Conservation (phyloP, 2,113 vertebrate genomes). For the Mesoclemmys tuberculata region DNA sequence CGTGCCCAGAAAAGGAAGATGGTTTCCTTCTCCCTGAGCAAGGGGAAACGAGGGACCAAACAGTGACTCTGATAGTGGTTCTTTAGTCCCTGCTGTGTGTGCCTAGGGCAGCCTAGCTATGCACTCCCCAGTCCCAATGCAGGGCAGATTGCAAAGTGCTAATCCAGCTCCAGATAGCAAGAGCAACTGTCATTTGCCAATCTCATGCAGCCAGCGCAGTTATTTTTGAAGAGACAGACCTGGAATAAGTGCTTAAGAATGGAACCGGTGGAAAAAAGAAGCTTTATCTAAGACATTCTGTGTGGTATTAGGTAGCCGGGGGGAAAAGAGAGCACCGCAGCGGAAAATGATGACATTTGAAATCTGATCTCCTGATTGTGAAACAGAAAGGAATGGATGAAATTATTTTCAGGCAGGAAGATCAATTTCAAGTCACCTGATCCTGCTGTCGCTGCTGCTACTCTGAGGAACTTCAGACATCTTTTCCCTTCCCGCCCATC, state of each 20-base stretch:
- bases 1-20: background rate
- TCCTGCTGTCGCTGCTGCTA: background rate
- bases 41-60: background rate
- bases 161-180: accelerated
- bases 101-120: background rate
- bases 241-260: background rate
- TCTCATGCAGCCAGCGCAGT: background rate
- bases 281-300: background rate
- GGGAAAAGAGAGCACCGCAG: background rate
- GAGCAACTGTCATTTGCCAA: background rate
- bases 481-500: background rate
- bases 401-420: background rate
- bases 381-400: background rate
- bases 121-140: background rate
- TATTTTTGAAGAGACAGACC: background rate
- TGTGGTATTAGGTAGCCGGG: background rate
- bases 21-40: background rate
- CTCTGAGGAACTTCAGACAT: background rate
- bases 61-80: background rate
- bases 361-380: background rate
- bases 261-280: background rate
- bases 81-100: background rate
- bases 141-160: background rate
- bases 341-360: background rate
- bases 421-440: background rate